These are phyloP conservation scores for Magallana nippona DNA, from an alignment of 2,888 invertebrate genomes.

Conservation along the genomic window DNA sequence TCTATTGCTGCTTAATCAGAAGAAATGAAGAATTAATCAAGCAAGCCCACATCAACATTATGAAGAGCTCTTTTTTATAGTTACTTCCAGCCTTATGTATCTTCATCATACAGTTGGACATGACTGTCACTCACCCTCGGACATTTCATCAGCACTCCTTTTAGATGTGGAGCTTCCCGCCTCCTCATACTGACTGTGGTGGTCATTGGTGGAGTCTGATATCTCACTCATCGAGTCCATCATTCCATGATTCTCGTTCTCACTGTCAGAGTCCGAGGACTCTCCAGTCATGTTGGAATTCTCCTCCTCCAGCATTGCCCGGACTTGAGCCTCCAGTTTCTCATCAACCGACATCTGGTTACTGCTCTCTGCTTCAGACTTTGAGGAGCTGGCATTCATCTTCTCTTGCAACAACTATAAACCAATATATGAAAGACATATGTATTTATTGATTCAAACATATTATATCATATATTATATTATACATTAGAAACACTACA, in stretches of 20 bases:
- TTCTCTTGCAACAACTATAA: constrained; percentile 22
- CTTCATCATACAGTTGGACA: too few relatives aligned
- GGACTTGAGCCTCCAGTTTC: constrained; percentile 29
- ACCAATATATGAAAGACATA: background rate
- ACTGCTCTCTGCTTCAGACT: constrained; percentile 23
- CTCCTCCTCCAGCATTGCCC: constrained; percentile 36
- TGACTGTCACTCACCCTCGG: constrained; percentile 43
- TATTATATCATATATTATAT: too few relatives aligned
- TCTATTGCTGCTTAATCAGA: too few relatives aligned
- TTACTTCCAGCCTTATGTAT: too few relatives aligned
- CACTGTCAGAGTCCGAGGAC: constrained; percentile 51
- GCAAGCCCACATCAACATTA: too few relatives aligned
- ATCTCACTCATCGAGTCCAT: constrained; percentile 42
- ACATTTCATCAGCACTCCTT: constrained; percentile 51
- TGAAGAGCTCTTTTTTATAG: too few relatives aligned
- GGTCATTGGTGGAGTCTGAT: constrained; percentile 42
- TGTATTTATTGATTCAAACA: background rate
- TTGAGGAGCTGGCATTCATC: constrained; percentile 3
- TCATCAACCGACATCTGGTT: constrained; percentile 20
- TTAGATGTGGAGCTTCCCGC: constrained; percentile 35
- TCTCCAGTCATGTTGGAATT: constrained; percentile 49
- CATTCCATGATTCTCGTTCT: constrained; percentile 49
- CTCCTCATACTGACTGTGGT: constrained; percentile 27
- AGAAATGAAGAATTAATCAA: too few relatives aligned
- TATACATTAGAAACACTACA: background rate